Conservation (phyloP, 92 coral and sea anemone genomes). For the Metridium senile region DNA sequence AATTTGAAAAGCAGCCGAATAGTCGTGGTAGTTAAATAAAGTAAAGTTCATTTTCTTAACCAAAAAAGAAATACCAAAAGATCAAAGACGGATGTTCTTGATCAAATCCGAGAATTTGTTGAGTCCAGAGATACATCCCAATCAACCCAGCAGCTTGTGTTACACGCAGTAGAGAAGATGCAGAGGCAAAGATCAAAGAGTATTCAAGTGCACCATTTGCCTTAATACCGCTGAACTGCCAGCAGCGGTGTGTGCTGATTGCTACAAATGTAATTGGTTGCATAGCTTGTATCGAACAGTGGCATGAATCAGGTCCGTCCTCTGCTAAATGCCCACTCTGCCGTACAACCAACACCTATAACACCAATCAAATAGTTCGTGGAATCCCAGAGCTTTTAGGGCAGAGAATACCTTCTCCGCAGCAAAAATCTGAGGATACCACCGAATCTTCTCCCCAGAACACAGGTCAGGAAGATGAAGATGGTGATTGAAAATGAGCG, state of each 20-base stretch:
- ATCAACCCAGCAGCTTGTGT: background rate
- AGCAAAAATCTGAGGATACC: too few species aligned
- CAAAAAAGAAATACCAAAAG: background rate
- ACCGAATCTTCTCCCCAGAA: background rate
- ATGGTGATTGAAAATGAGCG: background rate
- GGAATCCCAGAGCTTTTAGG: slow-evolving; percentile 21
- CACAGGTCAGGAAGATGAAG: background rate
- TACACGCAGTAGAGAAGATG: slow-evolving; percentile 3
- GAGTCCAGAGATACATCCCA: background rate
- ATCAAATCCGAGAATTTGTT: background rate
- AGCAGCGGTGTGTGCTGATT: slow-evolving; percentile 40
- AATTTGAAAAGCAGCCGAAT: background rate
- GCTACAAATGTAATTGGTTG: slow-evolving; percentile 40
- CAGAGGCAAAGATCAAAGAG: slow-evolving; percentile 8
- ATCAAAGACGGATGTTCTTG: background rate
- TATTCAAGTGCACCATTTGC: slow-evolving; percentile 43
- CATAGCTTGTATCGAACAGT: slow-evolving; percentile 49
- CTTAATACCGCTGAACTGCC: slow-evolving; percentile 29
- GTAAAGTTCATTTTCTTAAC: background rate
- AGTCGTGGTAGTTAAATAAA: background rate
- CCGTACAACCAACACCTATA: background rate
- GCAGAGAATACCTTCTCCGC: too few species aligned
- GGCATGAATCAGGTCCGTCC: slow-evolving; percentile 25
- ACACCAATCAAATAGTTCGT: slow-evolving; percentile 5
- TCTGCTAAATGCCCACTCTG: slow-evolving; percentile 41